Evolutionary conservation across 2,113 vertebrate genomes (phyloP).

Genomic region (Cyprichromis sp.): DNA sequence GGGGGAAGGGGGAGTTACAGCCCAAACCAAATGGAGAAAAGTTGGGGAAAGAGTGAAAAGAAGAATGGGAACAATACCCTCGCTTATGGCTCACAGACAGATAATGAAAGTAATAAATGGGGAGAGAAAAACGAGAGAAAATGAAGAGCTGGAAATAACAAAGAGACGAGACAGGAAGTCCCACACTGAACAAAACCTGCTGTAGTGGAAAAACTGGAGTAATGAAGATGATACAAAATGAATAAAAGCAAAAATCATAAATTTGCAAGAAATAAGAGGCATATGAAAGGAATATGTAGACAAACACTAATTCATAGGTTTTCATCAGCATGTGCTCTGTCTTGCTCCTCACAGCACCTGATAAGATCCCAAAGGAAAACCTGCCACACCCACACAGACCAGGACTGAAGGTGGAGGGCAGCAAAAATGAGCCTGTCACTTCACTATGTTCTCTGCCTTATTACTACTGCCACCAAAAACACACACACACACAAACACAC

Average conservation of each 20-base stretch:
- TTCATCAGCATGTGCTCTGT: slow-evolving; percentile 24
- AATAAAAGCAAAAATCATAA: neutral
- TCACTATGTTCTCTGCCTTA: neutral
- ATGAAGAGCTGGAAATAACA: neutral
- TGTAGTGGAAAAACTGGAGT: neutral
- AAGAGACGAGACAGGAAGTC: slow-evolving; percentile 22
- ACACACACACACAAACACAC: neutral
- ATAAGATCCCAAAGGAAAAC: neutral
- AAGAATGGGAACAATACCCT: slow-evolving; percentile 3
- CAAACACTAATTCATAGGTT: slow-evolving; percentile 2
- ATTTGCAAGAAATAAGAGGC: neutral
- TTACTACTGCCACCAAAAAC: slow-evolving; percentile 40
- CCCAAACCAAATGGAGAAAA: slow-evolving; percentile 38
- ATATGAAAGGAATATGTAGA: neutral
- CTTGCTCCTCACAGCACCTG: slow-evolving; percentile 17
- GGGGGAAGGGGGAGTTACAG: slow-evolving; percentile 36
- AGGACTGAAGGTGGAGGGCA: neutral
- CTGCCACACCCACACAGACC: neutral
- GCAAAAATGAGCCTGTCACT: neutral
- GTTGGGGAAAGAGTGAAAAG: neutral
- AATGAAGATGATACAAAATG: neutral
- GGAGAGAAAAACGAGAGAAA: slow-evolving; percentile 10
- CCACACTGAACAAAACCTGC: slow-evolving; percentile 34
- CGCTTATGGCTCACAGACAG: slow-evolving; percentile 14
- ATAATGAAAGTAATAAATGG: slow-evolving; percentile 17